phyloP scores from a whole-genome alignment of 2,888 invertebrate species.

The Pseudoips prasinana region DNA sequence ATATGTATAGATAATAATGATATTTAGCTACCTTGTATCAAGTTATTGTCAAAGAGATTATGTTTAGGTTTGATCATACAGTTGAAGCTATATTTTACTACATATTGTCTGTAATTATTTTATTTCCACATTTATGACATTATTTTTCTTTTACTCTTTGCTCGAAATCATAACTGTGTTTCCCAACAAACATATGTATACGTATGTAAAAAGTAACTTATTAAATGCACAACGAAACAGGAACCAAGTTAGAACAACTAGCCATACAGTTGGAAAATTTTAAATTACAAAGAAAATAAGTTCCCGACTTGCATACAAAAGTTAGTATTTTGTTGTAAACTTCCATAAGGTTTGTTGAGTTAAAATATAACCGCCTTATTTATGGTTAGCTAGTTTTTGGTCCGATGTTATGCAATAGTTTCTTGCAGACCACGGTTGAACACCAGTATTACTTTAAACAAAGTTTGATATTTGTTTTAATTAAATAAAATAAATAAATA shows the following conservation, averaged over 20 bases:
- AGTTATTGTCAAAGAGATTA: too few species aligned
- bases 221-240: constrained; percentile 33
- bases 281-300: constrained; percentile 71
- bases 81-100: too few species aligned
- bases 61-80: too few species aligned
- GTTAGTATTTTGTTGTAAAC: constrained; percentile 62
- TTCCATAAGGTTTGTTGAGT: constrained; percentile 54
- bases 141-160: constrained; percentile 14
- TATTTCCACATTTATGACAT: too few species aligned
- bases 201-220: constrained; percentile 31
- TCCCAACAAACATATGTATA: constrained; percentile 23
- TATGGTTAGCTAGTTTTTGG: constrained; percentile 16
- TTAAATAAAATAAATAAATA: too few species aligned
- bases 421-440: too few species aligned
- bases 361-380: constrained; percentile 50
- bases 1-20: too few species aligned
- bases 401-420: too few species aligned
- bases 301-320: constrained; percentile 54
- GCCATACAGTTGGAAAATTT: constrained; percentile 61
- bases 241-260: constrained; percentile 44
- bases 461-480: too few species aligned
- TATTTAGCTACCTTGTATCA: too few species aligned
- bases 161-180: constrained; percentile 16
- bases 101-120: too few species aligned
- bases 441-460: too few species aligned